These are phyloP conservation scores for Melanostoma mellinum DNA, from an alignment of 2,888 invertebrate genomes.

Conservation along the genomic window DNA sequence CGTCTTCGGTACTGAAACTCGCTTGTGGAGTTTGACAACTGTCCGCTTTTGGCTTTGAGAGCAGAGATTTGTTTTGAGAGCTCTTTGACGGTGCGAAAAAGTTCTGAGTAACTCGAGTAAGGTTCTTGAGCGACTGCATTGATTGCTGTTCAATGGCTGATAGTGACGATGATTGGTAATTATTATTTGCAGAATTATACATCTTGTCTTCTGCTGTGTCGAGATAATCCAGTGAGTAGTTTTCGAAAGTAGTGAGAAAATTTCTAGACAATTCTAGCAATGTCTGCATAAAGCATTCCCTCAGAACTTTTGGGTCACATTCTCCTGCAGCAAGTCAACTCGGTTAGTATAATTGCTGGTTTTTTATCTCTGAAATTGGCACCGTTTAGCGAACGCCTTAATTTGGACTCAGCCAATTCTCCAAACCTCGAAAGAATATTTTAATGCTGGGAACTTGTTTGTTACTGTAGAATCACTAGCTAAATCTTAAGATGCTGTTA, in stretches of 20 bases:
- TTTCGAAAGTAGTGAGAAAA: constrained; percentile 10
- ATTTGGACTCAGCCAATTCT: neutral
- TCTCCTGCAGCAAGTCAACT: constrained; percentile 22
- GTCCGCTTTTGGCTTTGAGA: neutral
- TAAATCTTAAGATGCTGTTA: constrained; percentile 12
- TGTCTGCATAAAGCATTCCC: constrained; percentile 16
- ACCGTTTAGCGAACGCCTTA: constrained; percentile 5
- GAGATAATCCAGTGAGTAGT: constrained; percentile 13
- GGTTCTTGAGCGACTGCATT: constrained; percentile 8
- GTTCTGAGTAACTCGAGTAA: constrained; percentile 5
- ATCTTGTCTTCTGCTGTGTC: constrained; percentile 22
- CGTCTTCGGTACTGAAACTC: neutral
- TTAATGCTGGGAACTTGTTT: constrained; percentile 14
- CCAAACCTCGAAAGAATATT: constrained; percentile 13
- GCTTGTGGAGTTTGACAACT: neutral
- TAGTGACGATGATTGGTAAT: constrained; percentile 24
- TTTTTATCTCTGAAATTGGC: constrained; percentile 9
- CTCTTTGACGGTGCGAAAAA: neutral
- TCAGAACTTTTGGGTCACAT: constrained; percentile 6
- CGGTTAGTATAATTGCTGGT: neutral
- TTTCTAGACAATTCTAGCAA: constrained; percentile 1
- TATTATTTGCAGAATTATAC: constrained; percentile 2
- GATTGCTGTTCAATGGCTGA: constrained; percentile 10
- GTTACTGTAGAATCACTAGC: neutral
- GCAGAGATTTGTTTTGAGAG: neutral